A percentile compares a stretch with the other conserved stretches of the same genome.
These are phyloP conservation scores for Raja brachyura DNA, from an alignment of 2,113 vertebrate species.

Conservation along the genomic window DNA sequence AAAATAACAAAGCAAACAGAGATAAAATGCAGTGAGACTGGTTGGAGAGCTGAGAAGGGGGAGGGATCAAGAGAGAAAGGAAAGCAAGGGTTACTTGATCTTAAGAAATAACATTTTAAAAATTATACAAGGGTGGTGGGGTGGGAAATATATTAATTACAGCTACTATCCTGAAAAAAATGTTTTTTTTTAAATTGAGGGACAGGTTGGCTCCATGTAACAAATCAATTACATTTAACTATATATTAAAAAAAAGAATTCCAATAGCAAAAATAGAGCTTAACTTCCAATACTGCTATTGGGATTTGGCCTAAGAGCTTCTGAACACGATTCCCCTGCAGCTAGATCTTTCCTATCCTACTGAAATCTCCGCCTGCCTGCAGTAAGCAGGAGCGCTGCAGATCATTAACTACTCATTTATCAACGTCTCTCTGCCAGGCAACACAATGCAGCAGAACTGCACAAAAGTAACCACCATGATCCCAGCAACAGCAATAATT, in stretches of 20 bases:
- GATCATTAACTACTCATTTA: constrained; percentile 85
- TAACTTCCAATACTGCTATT: background rate
- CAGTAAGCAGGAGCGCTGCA: constrained; percentile 78
- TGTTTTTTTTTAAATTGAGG: background rate
- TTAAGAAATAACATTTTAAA: background rate
- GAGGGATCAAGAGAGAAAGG: no score
- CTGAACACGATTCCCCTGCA: constrained; percentile 42
- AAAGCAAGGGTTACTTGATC: background rate
- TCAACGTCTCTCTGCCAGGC: constrained; percentile 85
- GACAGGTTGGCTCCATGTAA: background rate
- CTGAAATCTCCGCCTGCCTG: constrained; percentile 58
- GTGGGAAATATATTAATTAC: background rate
- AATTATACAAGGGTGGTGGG: background rate
- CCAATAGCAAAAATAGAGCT: background rate
- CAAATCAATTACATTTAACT: background rate
- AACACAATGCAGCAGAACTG: constrained; percentile 84
- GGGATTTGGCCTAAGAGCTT: background rate
- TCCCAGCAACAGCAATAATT: constrained; percentile 99
- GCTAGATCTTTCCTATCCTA: constrained; percentile 54
- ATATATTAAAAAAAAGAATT: no score
- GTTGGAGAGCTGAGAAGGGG: no score
- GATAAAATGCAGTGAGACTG: no score
- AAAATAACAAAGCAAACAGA: no score
- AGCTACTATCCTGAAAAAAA: background rate
- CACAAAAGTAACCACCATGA: constrained; percentile 76